Percentiles rank a stretch among this genome's conserved stretches.
Conservation (phyloP, 2,888 invertebrate genomes). For the Agrochola lychnidis region DNA sequence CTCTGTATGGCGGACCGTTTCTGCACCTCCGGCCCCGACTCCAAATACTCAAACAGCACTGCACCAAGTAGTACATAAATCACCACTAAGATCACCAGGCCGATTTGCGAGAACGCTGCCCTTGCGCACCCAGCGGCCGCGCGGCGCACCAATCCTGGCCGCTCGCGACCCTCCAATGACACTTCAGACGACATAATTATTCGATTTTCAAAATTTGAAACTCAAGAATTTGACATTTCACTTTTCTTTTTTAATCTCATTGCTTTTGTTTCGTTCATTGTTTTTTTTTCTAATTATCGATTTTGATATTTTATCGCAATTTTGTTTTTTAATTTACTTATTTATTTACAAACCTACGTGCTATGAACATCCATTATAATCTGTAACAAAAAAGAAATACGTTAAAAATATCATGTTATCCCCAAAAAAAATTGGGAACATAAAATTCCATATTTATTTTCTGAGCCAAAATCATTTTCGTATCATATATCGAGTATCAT, state of each 20-base stretch:
- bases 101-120: constrained; percentile 93
- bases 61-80: constrained; percentile 94
- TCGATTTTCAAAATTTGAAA: constrained; percentile 54
- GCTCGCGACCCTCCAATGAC: constrained; percentile 85
- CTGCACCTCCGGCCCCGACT: constrained; percentile 92
- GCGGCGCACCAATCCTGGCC: constrained; percentile 81
- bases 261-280: constrained; percentile 49
- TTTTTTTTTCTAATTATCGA: constrained; percentile 7
- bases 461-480: constrained; percentile 24
- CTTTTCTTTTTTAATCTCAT: constrained; percentile 64
- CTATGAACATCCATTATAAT: constrained; percentile 55
- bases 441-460: constrained; percentile 3
- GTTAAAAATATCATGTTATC: not conserved
- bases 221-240: constrained; percentile 59
- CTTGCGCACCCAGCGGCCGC: constrained; percentile 84
- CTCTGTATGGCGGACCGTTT: constrained; percentile 92
- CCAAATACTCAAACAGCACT: constrained; percentile 93
- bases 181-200: constrained; percentile 85
- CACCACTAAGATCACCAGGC: constrained; percentile 93
- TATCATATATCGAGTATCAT: constrained; percentile 15
- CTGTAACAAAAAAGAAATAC: constrained; percentile 60
- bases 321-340: not conserved
- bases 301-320: not conserved
- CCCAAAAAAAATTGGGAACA: not conserved
- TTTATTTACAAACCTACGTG: constrained; percentile 25